Conservation (phyloP, 1,140 invertebrate genomes). For the Leptonema lineaticorne region DNA sequence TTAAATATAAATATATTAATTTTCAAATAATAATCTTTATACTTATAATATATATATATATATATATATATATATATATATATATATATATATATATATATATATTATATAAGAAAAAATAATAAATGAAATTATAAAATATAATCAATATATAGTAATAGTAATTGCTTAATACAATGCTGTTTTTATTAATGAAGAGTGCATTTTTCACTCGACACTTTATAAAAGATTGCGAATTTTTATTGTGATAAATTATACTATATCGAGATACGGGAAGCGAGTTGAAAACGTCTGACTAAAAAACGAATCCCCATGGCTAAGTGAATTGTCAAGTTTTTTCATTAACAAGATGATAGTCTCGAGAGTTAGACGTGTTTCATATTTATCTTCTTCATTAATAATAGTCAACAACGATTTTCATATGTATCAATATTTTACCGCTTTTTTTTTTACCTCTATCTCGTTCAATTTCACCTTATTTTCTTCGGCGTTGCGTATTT, state of each 20-base stretch:
- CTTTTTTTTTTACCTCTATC: not conserved
- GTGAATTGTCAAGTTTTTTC: slow-evolving; percentile 33
- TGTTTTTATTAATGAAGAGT: no score
- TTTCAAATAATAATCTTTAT: no score
- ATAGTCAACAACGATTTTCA: slow-evolving; percentile 29
- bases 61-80: no score
- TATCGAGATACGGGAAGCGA: not conserved
- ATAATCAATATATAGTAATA: no score
- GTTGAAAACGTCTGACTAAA: not conserved
- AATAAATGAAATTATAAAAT: no score
- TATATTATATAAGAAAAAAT: no score
- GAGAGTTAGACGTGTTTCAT: slow-evolving; percentile 25
- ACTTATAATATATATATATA: no score
- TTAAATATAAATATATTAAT: no score
- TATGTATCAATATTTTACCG: slow-evolving; percentile 27
- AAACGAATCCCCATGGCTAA: slow-evolving; percentile 13
- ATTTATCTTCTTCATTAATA: slow-evolving; percentile 37
- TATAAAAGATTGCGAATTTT: not conserved
- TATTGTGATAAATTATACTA: not conserved
- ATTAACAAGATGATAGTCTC: slow-evolving; percentile 29
- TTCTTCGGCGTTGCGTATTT: no score
- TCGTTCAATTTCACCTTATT: not conserved
- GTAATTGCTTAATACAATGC: no score
- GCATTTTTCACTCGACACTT: no score
- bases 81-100: no score